Evolutionary conservation across 2,113 vertebrate genomes (phyloP).

Genomic region (Caracal caracal): DNA sequence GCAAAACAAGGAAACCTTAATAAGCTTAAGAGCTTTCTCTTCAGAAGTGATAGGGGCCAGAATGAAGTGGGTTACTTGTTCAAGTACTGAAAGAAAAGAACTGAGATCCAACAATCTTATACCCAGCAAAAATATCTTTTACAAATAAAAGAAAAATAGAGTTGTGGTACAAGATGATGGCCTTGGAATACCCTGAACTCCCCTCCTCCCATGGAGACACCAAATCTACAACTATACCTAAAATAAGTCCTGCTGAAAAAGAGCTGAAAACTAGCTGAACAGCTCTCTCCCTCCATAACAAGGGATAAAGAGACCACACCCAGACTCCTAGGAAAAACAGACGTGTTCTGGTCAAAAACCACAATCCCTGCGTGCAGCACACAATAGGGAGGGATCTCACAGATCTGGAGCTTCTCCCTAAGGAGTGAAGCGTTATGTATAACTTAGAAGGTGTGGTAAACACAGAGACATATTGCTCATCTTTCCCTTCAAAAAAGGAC

Average conservation of each 20-base stretch:
- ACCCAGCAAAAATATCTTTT: neutral
- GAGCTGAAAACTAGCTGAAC: neutral
- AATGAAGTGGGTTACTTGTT: neutral
- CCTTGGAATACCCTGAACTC: neutral
- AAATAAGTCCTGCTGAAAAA: neutral
- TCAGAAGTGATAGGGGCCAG: neutral
- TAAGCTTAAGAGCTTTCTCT: neutral
- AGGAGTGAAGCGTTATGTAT: neutral
- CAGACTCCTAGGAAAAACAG: neutral
- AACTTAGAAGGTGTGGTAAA: neutral
- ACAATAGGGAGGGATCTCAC: neutral
- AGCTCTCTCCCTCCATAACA: neutral
- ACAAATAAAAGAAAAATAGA: neutral
- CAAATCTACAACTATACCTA: neutral
- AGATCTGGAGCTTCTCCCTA: neutral
- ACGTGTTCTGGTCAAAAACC: neutral
- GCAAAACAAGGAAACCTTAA: neutral
- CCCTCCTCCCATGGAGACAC: neutral
- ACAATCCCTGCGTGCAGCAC: too few relatives aligned
- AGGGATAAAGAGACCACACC: neutral
- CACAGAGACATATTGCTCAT: neutral
- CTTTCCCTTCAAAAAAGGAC: neutral
- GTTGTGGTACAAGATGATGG: neutral
- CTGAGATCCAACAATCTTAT: neutral
- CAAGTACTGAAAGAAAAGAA: neutral